These are phyloP conservation scores for Tragopan temminckii DNA, from an alignment of 2,797 vertebrate genomes.

Conservation along the genomic window DNA sequence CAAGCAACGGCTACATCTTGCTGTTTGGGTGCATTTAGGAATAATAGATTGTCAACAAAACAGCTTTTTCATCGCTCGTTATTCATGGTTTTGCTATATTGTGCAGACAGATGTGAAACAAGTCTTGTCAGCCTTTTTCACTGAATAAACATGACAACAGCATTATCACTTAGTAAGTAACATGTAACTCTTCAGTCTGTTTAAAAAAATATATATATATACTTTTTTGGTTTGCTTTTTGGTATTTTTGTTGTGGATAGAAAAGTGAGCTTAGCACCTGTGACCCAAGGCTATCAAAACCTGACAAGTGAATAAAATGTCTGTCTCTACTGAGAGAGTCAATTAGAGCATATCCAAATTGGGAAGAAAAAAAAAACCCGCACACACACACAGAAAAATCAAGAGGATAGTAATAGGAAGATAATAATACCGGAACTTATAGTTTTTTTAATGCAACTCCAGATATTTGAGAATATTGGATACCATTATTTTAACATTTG, in stretches of 20 bases:
- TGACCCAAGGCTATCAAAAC: not conserved
- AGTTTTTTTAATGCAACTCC: not conserved
- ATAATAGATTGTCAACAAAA: conserved; percentile 58
- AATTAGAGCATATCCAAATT: not conserved
- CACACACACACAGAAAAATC: not conserved
- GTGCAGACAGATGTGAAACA: conserved; percentile 66
- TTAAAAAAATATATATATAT: not conserved
- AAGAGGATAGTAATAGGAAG: not conserved
- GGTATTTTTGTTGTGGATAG: not conserved
- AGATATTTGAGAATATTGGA: not conserved
- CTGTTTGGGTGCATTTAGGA: conserved; percentile 66
- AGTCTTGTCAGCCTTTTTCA: conserved; percentile 67
- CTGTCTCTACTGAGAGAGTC: not conserved
- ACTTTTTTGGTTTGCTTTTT: not conserved
- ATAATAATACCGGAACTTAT: not conserved
- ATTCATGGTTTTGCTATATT: conserved; percentile 43
- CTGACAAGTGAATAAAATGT: not conserved
- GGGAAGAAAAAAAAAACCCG: not conserved
- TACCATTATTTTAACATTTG: not conserved
- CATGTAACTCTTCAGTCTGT: not conserved
- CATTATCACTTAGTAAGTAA: not conserved
- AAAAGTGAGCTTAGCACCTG: not conserved
- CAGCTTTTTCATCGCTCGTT: conserved; percentile 52
- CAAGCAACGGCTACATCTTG: conserved; percentile 47
- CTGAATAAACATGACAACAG: conserved; percentile 8